Base-by-base conservation (phyloP, 2,797 vertebrate species). In the Danio choprae region DNA sequence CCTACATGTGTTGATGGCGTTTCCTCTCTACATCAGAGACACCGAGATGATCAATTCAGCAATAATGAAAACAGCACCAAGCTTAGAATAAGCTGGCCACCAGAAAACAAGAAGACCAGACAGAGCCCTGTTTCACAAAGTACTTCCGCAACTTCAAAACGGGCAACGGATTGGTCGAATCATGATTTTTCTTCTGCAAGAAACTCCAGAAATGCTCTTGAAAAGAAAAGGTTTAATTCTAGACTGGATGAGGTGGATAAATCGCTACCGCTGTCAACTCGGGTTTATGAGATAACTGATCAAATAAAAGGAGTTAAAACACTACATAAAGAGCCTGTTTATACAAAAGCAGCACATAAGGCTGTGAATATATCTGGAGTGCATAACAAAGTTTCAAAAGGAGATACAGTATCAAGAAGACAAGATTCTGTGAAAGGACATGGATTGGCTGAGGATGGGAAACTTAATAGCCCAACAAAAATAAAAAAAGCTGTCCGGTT, bases 41-140 rank as follows among this genome's bases (percentile, higher is more conserved):
- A 65, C 16, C 87, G 65, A 68, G 86, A 86, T 13, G n/a, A 2
- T 0, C 75, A 22, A 51, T 4, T 3, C 6, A 72, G 84, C 76
- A 82, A n/a, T 51, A 74, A 71, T 55, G 84, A 89, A 44, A 74
- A 81, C 1, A 89, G 78, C 36, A 92, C 86, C 9, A 94, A 93
- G 84, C 70, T 92, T 51, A 92, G 83, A 85, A 77, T 48, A 0
- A 88, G 55, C 73, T 95, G 94, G 93, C 92, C 93, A 0, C 93
- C 93, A 75, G 85, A 92, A 87, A 92, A 90, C 80, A 89, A 55
- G 68, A 46, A 5, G 22, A 18, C 44, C 5, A 53, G 58, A 2
- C 40, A 77, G 15, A 78, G 70, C 36, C 6, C 44, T 55, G 55
- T 50, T 16, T 82, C 85, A 67, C 46, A 0, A 69, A 82, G 71